Evolutionary conservation across 2,888 invertebrate species (phyloP).

Genomic region (Polymixis flavicincta): DNA sequence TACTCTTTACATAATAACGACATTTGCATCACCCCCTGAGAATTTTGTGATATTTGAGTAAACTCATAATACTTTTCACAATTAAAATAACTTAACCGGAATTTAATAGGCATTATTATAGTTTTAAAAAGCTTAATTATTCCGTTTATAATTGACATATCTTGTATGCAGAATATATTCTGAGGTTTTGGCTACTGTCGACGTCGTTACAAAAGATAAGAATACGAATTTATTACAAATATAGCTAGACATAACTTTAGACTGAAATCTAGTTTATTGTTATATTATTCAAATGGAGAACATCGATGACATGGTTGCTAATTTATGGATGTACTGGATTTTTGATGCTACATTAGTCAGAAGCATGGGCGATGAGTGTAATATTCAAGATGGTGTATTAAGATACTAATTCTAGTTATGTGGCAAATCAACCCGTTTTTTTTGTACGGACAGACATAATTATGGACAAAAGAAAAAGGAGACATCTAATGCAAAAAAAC

Average conservation of each 20-base stretch:
- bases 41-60: conserved; percentile 46
- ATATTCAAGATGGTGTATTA: conserved; percentile 15
- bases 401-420: neutral
- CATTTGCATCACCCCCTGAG: conserved; percentile 39
- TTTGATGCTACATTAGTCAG: conserved; percentile 36
- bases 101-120: conserved; percentile 13
- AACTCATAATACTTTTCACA: conserved; percentile 30
- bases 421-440: neutral
- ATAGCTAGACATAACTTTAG: conserved; percentile 39
- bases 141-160: conserved; percentile 56
- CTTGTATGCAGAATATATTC: conserved; percentile 53
- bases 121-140: conserved; percentile 49
- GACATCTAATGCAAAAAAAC: neutral
- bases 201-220: conserved; percentile 58
- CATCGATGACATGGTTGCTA: conserved; percentile 52
- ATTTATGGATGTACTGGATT: conserved; percentile 53
- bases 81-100: conserved; percentile 18
- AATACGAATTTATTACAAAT: conserved; percentile 54
- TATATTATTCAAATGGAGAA: conserved; percentile 55
- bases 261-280: conserved; percentile 55
- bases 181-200: conserved; percentile 54
- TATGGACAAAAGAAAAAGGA: neutral
- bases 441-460: neutral
- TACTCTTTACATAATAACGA: conserved; percentile 45
- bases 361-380: conserved; percentile 9